Evolutionary conservation across 2,113 vertebrate genomes (phyloP).

Genomic region (Triplophysa rosa): DNA sequence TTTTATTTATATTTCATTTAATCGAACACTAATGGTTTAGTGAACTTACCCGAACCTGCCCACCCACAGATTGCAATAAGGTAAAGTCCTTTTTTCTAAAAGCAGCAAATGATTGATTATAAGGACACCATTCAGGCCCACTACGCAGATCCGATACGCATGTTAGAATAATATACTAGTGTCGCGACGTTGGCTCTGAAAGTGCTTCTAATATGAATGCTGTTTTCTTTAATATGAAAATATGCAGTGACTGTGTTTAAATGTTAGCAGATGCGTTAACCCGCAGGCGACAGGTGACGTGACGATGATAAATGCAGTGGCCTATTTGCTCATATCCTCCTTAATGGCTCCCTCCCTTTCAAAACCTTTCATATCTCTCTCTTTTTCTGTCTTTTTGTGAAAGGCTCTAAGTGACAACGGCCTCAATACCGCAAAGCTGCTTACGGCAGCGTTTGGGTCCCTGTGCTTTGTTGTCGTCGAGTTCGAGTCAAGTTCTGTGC

Average conservation of each 20-base stretch:
- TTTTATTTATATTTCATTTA: no score
- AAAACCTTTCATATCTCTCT: slow-evolving; percentile 23
- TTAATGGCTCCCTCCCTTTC: slow-evolving; percentile 18
- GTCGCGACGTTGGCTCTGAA: slow-evolving; percentile 13
- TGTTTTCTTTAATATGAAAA: slow-evolving; percentile 15
- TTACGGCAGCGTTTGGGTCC: slow-evolving; percentile 11
- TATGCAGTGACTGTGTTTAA: slow-evolving; percentile 16
- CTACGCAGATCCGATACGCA: neutral
- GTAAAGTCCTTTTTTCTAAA: neutral
- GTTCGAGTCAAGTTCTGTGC: neutral
- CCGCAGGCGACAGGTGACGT: slow-evolving; percentile 13
- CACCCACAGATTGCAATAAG: no score
- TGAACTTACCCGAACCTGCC: no score
- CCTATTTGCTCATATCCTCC: slow-evolving; percentile 28
- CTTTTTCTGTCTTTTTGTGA: slow-evolving; percentile 31
- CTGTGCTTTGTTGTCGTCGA: neutral
- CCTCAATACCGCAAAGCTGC: neutral
- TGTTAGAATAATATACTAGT: neutral
- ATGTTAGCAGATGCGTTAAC: slow-evolving; percentile 19
- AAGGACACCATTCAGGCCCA: neutral
- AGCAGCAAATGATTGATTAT: neutral
- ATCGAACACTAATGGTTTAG: no score
- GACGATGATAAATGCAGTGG: slow-evolving; percentile 46
- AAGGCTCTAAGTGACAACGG: slow-evolving; percentile 18
- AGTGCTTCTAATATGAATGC: slow-evolving; percentile 8